Percentiles rank a stretch among this genome's conserved stretches.
These are phyloP conservation scores for Sebastes taczanowskii DNA, from an alignment of 2,797 vertebrate genomes.

Conservation along the genomic window DNA sequence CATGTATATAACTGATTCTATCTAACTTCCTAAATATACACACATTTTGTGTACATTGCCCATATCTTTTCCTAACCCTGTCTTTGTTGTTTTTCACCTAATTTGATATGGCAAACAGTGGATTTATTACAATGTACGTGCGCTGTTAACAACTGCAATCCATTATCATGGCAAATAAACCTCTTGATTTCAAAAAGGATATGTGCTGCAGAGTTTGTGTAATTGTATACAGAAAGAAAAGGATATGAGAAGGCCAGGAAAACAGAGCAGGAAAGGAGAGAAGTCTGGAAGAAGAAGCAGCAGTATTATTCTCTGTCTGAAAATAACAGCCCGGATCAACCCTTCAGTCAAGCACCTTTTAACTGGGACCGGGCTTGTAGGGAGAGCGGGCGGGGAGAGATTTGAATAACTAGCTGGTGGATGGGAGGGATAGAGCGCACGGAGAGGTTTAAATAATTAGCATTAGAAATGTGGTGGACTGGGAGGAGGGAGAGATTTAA, in stretches of 20 bases:
- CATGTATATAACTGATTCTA: slow-evolving; percentile 16
- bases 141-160: neutral
- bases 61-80: neutral
- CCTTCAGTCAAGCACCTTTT: slow-evolving; percentile 77
- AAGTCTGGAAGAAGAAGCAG: slow-evolving; percentile 56
- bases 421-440: slow-evolving; percentile 68
- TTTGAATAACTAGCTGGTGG: slow-evolving; percentile 80
- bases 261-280: slow-evolving; percentile 39
- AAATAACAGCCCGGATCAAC: slow-evolving; percentile 69
- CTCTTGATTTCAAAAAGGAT: slow-evolving; percentile 40
- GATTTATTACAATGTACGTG: slow-evolving; percentile 32
- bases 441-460: slow-evolving; percentile 83
- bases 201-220: slow-evolving; percentile 49
- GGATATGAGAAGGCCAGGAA: slow-evolving; percentile 32
- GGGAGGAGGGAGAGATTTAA: slow-evolving; percentile 78
- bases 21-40: slow-evolving; percentile 31
- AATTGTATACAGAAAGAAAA: slow-evolving; percentile 40
- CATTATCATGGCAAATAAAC: slow-evolving; percentile 52
- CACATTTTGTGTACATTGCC: neutral
- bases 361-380: slow-evolving; percentile 64
- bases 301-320: slow-evolving; percentile 50
- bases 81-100: slow-evolving; percentile 16
- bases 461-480: slow-evolving; percentile 81
- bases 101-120: slow-evolving; percentile 33
- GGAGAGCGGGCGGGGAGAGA: slow-evolving; percentile 64